A percentile compares a stretch with the other conserved stretches of the same genome.
Conservation (phyloP, 2,888 invertebrate genomes). For the Girardia tigrina region DNA sequence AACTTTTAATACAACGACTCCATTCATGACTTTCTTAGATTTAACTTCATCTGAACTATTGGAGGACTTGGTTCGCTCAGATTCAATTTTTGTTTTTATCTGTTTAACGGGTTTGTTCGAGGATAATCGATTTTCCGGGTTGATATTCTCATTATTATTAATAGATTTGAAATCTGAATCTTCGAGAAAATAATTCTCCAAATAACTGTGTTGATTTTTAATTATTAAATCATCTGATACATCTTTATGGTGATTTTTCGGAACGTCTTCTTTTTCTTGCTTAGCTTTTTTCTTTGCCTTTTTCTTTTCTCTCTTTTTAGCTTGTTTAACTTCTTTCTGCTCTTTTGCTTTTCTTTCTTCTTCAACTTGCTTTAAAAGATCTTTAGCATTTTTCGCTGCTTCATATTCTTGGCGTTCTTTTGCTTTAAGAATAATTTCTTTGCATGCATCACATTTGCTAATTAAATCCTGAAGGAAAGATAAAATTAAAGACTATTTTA, state of each 20-base stretch:
- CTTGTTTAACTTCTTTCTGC: constrained; percentile 74
- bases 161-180: constrained; percentile 21
- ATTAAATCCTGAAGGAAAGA: constrained; percentile 59
- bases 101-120: not conserved
- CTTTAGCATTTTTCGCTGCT: constrained; percentile 89
- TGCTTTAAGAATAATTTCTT: constrained; percentile 80
- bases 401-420: constrained; percentile 95
- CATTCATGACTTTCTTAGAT: constrained; percentile 6
- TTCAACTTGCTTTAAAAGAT: constrained; percentile 80
- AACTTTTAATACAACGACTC: not conserved
- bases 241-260: not conserved
- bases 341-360: constrained; percentile 81
- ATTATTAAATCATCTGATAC: constrained; percentile 14
- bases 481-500: too few species aligned
- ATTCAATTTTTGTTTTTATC: not conserved
- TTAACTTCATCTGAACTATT: not conserved
- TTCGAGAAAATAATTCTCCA: not conserved
- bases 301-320: constrained; percentile 75
- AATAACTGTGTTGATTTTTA: not conserved
- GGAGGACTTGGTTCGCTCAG: not conserved
- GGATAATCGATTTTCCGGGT: not conserved
- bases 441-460: constrained; percentile 84
- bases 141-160: not conserved
- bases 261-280: constrained; percentile 19
- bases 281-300: constrained; percentile 33